Base-by-base conservation (phyloP, 2,113 vertebrate genomes). In the Oophaga pumilio region DNA sequence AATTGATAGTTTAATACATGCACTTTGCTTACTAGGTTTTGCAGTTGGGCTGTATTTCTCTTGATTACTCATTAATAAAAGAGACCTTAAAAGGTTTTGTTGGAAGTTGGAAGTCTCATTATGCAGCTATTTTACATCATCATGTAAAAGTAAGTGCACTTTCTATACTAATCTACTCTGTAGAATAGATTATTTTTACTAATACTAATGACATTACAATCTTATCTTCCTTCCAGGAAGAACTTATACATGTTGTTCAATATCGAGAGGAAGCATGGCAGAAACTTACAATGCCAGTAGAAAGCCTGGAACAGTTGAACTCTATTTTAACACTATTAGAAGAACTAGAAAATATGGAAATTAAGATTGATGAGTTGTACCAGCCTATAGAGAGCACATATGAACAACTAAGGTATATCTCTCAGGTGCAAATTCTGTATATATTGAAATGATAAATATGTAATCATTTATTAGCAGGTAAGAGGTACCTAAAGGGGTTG, bases 41-140 rank as follows among this genome's bases (percentile, higher is more conserved):
- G 22, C 28, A 85, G 50, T 64, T 84, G 14, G 82, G 86, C 18
- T 88, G 89, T 50, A 79, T 89, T 69, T 89, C 60, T 43, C 60
- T 89, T 13, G 85, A 89, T 52, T 87, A 68, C 50, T 87, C 85
- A 24, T 28, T 77, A 49, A 71, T 89, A 18, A 89, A 83, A 15
- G 85, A 89, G 13, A 82, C 73, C 33, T 28, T 89, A 59, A 84
- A 76, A 59, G 89, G 89, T 17, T 89, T 89, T 87, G 80, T 85
- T n/a, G 89, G 85, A 87, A 86, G 80, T 11, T 89, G 89, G 89
- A 89, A 89, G 56, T 84, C 52, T 84, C 85, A 82, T 56, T 89
- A 87, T 84, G 78, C 89, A 69, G 68, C 79, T n/a, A 83, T 87
- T 60, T 71, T 89, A 76, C 89, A 89, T 76, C 85, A 87, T 18